Conservation (phyloP, 2,888 invertebrate species). For the Phragmatobia fuliginosa region DNA sequence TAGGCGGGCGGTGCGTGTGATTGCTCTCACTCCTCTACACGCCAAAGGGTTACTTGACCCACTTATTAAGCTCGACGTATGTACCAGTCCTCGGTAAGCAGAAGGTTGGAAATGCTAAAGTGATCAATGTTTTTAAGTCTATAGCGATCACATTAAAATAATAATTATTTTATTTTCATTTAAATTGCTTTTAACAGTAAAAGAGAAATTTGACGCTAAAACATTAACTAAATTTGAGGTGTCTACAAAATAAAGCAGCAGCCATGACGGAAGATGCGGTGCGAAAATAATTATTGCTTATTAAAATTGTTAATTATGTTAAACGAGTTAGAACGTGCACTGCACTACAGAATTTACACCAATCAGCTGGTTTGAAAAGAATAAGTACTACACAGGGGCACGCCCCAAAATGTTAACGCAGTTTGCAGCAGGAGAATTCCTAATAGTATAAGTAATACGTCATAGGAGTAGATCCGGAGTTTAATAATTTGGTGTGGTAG, state of each 20-base stretch:
- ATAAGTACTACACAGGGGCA: slow-evolving; percentile 14
- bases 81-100: slow-evolving; percentile 65
- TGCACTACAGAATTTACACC: slow-evolving; percentile 24
- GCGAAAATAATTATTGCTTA: slow-evolving; percentile 70
- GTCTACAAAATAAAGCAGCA: slow-evolving; percentile 64
- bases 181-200: slow-evolving; percentile 12
- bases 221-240: slow-evolving; percentile 52
- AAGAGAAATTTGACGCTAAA: slow-evolving; percentile 50
- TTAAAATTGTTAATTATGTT: slow-evolving; percentile 72
- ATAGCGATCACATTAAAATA: slow-evolving; percentile 5
- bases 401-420: background rate
- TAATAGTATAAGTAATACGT: background rate
- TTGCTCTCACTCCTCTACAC: slow-evolving; percentile 80
- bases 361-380: slow-evolving; percentile 39
- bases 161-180: background rate
- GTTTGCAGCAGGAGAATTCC: background rate
- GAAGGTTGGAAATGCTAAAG: slow-evolving; percentile 67
- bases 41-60: slow-evolving; percentile 84
- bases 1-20: slow-evolving; percentile 84
- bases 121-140: slow-evolving; percentile 62
- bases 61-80: slow-evolving; percentile 76
- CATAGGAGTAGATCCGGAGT: too few species aligned
- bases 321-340: slow-evolving; percentile 55
- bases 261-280: slow-evolving; percentile 70
- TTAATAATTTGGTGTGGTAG: background rate